Evolutionary conservation across 2,888 invertebrate species (phyloP), one percentile per base, ranked within the genome.

Genomic region (Ceramica pisi): DNA sequence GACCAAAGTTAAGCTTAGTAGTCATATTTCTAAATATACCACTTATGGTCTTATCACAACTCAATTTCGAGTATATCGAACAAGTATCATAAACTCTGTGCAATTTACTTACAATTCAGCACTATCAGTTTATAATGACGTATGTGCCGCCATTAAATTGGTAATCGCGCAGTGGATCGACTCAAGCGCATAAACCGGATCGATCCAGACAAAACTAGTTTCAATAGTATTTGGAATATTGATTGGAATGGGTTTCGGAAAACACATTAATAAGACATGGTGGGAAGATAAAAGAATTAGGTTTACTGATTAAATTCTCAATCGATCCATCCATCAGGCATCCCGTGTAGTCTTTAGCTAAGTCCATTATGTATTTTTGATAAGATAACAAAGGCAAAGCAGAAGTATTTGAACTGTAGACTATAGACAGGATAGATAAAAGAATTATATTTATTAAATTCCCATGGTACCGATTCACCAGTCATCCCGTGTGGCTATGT

Each of bases 121-220:
- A 65, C 65, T 66, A 60, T 74, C 51, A 71, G 50, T 62, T 14
- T 19, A 50, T 41, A 55, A 62, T 67, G 67, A 78, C 57, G 65
- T 75, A 69, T 59, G 21, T 53, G 48, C 71, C 56, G 16, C 46
- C 60, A 76, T 67, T 57, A 60, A 69, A 75, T 67, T 56, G 44
- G 67, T 60, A 60, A 63, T 70, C 50, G 35, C 51, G 60, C 62
- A 59, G 19, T 60, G 21, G 23, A 59, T 75, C 26, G n/a, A 71
- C 23, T 80, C 57, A 53, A 26, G 63, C 60, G 51, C 51, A 64
- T 73, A 66, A 71, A 76, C 53, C 48, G 26, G 67, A 74, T 74
- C 23, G 31, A 59, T 44, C 55, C n/a, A 70, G 67, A 59, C 53
- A 16, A 69, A 81, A 73, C 71, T 57, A 61, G 69, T 74, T 74